A percentile compares a stretch with the other conserved stretches of the same genome.
Conservation (phyloP, 2,113 vertebrate species). For the Electrona antarctica region DNA sequence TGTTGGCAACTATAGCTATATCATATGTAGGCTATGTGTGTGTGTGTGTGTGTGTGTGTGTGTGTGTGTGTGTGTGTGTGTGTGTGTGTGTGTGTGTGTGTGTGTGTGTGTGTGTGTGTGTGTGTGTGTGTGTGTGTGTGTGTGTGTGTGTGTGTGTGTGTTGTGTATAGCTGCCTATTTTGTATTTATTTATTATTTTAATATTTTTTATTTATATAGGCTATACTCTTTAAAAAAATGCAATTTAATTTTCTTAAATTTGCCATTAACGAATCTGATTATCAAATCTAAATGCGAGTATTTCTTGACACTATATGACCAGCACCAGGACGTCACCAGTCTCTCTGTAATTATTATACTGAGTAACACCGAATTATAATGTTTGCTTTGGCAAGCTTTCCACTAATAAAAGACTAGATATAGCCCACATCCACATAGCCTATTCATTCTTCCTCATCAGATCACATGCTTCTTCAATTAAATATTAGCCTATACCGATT, state of each 20-base stretch:
- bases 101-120: too few relatives aligned
- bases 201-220: not conserved
- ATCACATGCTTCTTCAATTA: slow-evolving; percentile 26
- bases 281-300: slow-evolving; percentile 29
- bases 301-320: slow-evolving; percentile 53
- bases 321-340: slow-evolving; percentile 45
- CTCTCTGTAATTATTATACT: slow-evolving; percentile 41
- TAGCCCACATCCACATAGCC: not conserved
- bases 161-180: too few relatives aligned
- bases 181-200: not conserved
- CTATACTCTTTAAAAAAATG: too few relatives aligned
- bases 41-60: too few relatives aligned
- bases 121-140: too few relatives aligned
- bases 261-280: slow-evolving; percentile 4
- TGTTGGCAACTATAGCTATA: too few relatives aligned
- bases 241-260: not conserved
- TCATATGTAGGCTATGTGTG: too few relatives aligned
- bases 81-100: too few relatives aligned
- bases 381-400: slow-evolving; percentile 47
- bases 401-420: slow-evolving; percentile 33
- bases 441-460: slow-evolving; percentile 23
- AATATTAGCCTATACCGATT: slow-evolving; percentile 10
- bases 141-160: too few relatives aligned
- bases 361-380: slow-evolving; percentile 26
- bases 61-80: too few relatives aligned